phyloP scores from a whole-genome alignment of 64 coral and sea anemone species.

The Montipora foliosa region DNA sequence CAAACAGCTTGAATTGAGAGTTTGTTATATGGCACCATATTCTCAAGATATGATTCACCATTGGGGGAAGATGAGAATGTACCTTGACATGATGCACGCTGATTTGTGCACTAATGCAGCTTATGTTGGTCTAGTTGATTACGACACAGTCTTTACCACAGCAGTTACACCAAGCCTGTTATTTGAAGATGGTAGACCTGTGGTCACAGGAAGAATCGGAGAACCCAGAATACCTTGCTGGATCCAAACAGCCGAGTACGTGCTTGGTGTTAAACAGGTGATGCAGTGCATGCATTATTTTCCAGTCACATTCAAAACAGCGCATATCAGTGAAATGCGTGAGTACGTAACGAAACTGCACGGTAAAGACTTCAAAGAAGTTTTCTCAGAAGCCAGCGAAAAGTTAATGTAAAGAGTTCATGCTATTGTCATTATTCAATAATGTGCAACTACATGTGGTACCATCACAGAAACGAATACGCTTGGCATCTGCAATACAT shows the following conservation, averaged over 20 bases:
- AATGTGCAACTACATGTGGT: constrained; percentile 1
- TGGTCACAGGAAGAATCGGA: too few species aligned
- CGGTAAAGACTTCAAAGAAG: not conserved
- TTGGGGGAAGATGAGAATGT: too few species aligned
- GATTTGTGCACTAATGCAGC: too few species aligned
- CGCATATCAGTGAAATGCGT: not conserved
- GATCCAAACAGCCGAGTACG: not conserved
- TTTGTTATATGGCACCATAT: too few species aligned
- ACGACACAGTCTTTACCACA: too few species aligned
- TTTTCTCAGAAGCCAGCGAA: not conserved
- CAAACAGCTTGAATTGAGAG: not conserved
- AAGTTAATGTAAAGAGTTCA: not conserved
- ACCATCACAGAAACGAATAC: not conserved
- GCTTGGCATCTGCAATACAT: not conserved
- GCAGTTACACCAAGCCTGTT: too few species aligned
- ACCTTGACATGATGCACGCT: too few species aligned
- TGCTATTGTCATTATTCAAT: not conserved
- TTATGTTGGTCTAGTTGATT: too few species aligned
- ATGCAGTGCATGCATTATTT: constrained; percentile 11
- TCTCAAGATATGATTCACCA: too few species aligned
- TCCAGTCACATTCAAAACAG: not conserved
- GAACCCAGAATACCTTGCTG: too few species aligned
- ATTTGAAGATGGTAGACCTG: too few species aligned
- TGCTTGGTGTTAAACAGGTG: not conserved
- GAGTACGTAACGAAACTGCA: too few species aligned